Evolutionary conservation across 2,113 vertebrate species (phyloP).

Genomic region (Salminus brasiliensis): DNA sequence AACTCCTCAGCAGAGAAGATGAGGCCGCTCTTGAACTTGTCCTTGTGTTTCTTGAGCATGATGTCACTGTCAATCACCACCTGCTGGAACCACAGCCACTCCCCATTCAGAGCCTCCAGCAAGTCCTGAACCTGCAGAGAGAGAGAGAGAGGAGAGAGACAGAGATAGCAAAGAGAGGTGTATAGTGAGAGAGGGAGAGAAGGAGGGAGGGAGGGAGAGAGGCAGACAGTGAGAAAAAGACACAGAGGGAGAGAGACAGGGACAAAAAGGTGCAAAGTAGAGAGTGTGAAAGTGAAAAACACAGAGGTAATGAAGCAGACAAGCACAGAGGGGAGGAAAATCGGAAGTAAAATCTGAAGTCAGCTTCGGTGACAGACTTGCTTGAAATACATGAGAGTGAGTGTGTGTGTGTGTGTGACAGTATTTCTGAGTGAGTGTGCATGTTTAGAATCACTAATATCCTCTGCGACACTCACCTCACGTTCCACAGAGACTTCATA

Average conservation of each 20-base stretch:
- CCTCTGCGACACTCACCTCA: slow-evolving; percentile 66
- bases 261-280: background rate
- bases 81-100: slow-evolving; percentile 84
- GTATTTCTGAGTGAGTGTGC: slow-evolving; percentile 12
- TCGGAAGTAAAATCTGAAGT: background rate
- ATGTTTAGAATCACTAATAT: background rate
- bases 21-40: slow-evolving; percentile 81
- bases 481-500: slow-evolving; percentile 81
- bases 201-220: background rate
- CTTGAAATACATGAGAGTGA: slow-evolving; percentile 25
- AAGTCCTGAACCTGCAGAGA: slow-evolving; percentile 76
- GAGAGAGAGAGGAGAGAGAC: background rate
- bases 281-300: background rate
- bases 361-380: background rate
- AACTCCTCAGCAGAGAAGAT: slow-evolving; percentile 80
- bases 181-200: slow-evolving; percentile 1
- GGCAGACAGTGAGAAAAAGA: background rate
- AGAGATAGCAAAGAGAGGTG: background rate
- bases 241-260: slow-evolving; percentile 5
- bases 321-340: background rate
- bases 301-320: background rate
- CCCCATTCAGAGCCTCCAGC: slow-evolving; percentile 71
- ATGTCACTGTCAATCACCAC: slow-evolving; percentile 78
- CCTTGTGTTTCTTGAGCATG: slow-evolving; percentile 81
- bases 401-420: slow-evolving; percentile 18